Evolutionary conservation across 2,113 vertebrate genomes (phyloP).

Genomic region (Ammodytes dubius): DNA sequence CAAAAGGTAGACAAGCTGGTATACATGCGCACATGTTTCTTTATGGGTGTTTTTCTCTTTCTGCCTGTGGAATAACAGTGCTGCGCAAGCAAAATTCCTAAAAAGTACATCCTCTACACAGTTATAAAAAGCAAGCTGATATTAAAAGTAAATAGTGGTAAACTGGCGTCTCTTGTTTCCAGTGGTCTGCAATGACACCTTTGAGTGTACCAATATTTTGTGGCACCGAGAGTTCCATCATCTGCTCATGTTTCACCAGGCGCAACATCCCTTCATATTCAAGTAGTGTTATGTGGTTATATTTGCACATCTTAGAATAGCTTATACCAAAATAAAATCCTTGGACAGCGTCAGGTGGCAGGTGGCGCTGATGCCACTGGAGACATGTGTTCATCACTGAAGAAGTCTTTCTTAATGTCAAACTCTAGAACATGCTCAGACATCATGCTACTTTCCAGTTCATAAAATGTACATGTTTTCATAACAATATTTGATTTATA

Average conservation of each 20-base stretch:
- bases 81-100: conserved; percentile 76
- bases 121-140: conserved; percentile 79
- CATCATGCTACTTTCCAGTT: conserved; percentile 80
- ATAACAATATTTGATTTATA: conserved; percentile 64
- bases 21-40: conserved; percentile 77
- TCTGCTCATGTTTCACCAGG: conserved; percentile 72
- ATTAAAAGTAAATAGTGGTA: conserved; percentile 81
- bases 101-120: conserved; percentile 78
- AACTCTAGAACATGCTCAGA: conserved; percentile 73
- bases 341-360: conserved; percentile 68
- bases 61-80: conserved; percentile 78
- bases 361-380: conserved; percentile 60
- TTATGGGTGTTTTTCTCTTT: conserved; percentile 67
- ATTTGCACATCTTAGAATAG: conserved; percentile 83
- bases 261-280: conserved; percentile 82
- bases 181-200: conserved; percentile 80
- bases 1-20: conserved; percentile 78
- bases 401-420: conserved; percentile 58
- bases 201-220: conserved; percentile 75
- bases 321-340: conserved; percentile 84
- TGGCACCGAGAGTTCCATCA: conserved; percentile 76
- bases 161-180: conserved; percentile 79
- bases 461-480: conserved; percentile 66
- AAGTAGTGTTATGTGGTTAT: conserved; percentile 83
- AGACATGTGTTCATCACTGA: conserved; percentile 56